Evolutionary conservation across 53 echinoderm and acorn worm species (phyloP).

Genomic region (Zoroaster sp.): DNA sequence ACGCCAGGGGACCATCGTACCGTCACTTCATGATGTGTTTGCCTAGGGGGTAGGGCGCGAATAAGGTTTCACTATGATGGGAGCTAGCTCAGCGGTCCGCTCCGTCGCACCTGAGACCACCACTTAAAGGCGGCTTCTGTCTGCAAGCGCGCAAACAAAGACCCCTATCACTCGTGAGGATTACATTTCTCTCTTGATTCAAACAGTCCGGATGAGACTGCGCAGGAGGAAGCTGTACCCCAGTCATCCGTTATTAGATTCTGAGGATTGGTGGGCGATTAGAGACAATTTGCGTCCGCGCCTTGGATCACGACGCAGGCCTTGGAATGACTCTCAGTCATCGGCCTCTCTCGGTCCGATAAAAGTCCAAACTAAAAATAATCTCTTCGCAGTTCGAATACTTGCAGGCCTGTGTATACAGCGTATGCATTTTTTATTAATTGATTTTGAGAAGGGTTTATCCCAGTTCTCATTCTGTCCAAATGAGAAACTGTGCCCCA

Average conservation of each 20-base stretch:
- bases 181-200: not conserved
- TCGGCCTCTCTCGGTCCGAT: not conserved
- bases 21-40: slow-evolving; percentile 46
- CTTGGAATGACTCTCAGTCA: not conserved
- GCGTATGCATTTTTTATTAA: not conserved
- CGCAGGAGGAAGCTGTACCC: not conserved
- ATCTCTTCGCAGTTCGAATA: too few relatives aligned
- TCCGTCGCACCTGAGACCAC: slow-evolving; percentile 49
- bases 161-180: slow-evolving; percentile 4
- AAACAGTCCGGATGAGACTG: not conserved
- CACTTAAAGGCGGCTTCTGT: slow-evolving; percentile 45
- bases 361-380: not conserved
- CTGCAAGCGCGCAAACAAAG: slow-evolving; percentile 26
- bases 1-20: slow-evolving; percentile 5
- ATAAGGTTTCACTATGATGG: slow-evolving; percentile 1
- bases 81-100: slow-evolving; percentile 2
- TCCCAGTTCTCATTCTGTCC: not conserved
- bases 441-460: not conserved
- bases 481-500: not conserved
- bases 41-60: not conserved
- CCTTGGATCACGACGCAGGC: slow-evolving; percentile 27
- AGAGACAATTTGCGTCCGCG: slow-evolving; percentile 27
- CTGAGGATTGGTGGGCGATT: slow-evolving; percentile 2
- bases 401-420: not conserved
- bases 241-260: slow-evolving; percentile 19